Evolutionary conservation across 2,113 vertebrate species (phyloP).

Genomic region (Leucosticte australis): DNA sequence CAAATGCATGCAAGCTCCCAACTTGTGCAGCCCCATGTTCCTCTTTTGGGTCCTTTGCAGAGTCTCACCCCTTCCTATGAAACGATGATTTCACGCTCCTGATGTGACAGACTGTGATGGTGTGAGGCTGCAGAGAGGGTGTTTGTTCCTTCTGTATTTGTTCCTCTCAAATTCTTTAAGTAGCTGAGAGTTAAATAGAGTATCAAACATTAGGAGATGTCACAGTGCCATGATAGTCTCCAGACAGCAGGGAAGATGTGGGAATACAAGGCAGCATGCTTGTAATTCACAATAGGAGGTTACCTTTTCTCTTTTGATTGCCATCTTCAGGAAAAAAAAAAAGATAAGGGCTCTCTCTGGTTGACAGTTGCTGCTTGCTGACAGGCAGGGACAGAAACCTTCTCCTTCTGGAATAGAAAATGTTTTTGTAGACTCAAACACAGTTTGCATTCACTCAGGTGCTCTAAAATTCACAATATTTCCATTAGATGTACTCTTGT

Average conservation of each 20-base stretch:
- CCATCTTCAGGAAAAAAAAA: not conserved
- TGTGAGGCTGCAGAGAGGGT: not conserved
- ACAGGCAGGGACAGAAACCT: not conserved
- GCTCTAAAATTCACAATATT: not conserved
- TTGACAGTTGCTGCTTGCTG: not conserved
- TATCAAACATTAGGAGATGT: constrained; percentile 10
- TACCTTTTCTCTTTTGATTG: not conserved
- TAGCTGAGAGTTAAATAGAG: constrained; percentile 12
- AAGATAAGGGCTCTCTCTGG: not conserved
- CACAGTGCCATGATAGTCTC: not conserved
- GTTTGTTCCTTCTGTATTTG: not conserved
- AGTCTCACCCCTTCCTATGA: not conserved
- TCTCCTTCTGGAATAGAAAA: not conserved
- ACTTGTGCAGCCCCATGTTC: not conserved
- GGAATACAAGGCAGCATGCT: not conserved
- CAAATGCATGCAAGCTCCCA: not conserved
- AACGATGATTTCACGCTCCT: not conserved
- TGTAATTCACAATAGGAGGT: constrained; percentile 7
- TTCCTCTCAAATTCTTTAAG: not conserved
- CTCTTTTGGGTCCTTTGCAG: not conserved
- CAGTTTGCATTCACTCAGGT: not conserved
- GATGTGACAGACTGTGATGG: not conserved
- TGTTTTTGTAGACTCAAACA: not conserved
- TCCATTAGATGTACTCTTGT: not conserved
- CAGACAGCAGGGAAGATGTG: not conserved